Percentiles rank a stretch among this genome's conserved stretches.
Evolutionary conservation across 2,888 invertebrate genomes (phyloP).

Genomic region (Meandrusa payeni): DNA sequence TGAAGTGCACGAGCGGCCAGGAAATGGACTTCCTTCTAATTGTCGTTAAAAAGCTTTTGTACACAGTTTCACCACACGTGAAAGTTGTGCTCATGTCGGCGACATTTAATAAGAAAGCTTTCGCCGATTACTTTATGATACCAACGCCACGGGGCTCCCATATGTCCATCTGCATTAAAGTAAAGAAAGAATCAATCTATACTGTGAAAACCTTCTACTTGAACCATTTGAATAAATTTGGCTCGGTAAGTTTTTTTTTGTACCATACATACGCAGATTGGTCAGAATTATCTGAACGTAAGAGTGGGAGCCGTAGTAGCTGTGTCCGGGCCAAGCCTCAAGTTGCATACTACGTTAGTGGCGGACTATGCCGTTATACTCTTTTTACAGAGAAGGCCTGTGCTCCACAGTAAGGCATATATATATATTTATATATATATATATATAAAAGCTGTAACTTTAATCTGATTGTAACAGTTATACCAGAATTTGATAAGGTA

Average conservation of each 20-base stretch:
- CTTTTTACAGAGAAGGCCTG: too few relatives aligned
- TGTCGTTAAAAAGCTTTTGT: slow-evolving; percentile 88
- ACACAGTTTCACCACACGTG: slow-evolving; percentile 67
- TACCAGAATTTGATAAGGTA: too few relatives aligned
- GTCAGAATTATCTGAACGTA: too few relatives aligned
- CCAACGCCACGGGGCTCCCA: slow-evolving; percentile 45
- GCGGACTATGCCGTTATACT: too few relatives aligned
- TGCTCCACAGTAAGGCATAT: too few relatives aligned
- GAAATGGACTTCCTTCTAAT: slow-evolving; percentile 95
- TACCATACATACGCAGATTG: too few relatives aligned
- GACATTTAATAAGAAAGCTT: slow-evolving; percentile 88
- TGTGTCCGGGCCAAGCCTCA: too few relatives aligned
- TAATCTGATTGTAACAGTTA: too few relatives aligned
- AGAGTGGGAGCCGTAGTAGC: too few relatives aligned
- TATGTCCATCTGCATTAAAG: slow-evolving; percentile 64
- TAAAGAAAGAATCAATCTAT: slow-evolving; percentile 71
- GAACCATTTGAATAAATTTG: slow-evolving; percentile 72
- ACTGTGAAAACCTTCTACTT: slow-evolving; percentile 84
- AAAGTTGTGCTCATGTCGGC: slow-evolving; percentile 94
- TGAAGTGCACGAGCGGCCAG: slow-evolving; percentile 95
- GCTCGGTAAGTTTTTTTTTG: slow-evolving; percentile 66
- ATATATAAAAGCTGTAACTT: too few relatives aligned
- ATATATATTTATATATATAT: too few relatives aligned
- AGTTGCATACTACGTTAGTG: too few relatives aligned
- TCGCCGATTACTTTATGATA: slow-evolving; percentile 84